Percentiles rank a stretch among this genome's conserved stretches.
Conservation (phyloP, 2,888 invertebrate genomes). For the Sclerodermus sp. region DNA sequence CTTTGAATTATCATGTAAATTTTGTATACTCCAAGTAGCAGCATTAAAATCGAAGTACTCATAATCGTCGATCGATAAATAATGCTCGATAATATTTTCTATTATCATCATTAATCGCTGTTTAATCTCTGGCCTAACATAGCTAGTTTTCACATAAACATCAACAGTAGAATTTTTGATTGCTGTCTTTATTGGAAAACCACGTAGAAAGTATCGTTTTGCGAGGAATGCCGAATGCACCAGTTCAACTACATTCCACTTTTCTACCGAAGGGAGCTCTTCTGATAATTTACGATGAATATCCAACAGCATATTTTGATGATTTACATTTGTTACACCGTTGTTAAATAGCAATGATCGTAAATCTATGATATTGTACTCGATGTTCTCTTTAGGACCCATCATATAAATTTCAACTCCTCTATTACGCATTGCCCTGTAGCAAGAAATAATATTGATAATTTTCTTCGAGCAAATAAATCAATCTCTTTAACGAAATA, state of each 20-base stretch:
- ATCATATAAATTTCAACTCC: slow-evolving; percentile 85
- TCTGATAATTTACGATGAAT: slow-evolving; percentile 58
- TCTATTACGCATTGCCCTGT: slow-evolving; percentile 95
- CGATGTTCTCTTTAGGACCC: slow-evolving; percentile 43
- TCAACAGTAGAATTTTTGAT: slow-evolving; percentile 65
- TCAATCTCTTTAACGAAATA: too few relatives aligned
- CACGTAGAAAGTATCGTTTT: slow-evolving; percentile 67
- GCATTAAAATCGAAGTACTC: slow-evolving; percentile 38
- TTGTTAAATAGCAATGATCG: slow-evolving; percentile 60
- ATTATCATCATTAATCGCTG: slow-evolving; percentile 61
- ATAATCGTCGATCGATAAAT: slow-evolving; percentile 30
- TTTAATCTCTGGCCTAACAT: slow-evolving; percentile 54
- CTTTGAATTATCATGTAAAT: slow-evolving; percentile 61
- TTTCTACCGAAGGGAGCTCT: slow-evolving; percentile 52
- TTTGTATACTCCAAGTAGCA: slow-evolving; percentile 53
- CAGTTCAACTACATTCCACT: slow-evolving; percentile 66
- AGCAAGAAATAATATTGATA: too few relatives aligned
- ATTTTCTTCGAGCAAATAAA: background rate
- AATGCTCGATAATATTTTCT: slow-evolving; percentile 59
- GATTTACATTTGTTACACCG: slow-evolving; percentile 56
- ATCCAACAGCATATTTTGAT: slow-evolving; percentile 58
- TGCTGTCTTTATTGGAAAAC: slow-evolving; percentile 62
- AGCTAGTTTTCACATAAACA: slow-evolving; percentile 67
- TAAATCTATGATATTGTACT: slow-evolving; percentile 55
- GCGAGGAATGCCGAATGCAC: slow-evolving; percentile 68